Evolutionary conservation across 2,888 invertebrate species (phyloP).

Genomic region (Seira musarum): DNA sequence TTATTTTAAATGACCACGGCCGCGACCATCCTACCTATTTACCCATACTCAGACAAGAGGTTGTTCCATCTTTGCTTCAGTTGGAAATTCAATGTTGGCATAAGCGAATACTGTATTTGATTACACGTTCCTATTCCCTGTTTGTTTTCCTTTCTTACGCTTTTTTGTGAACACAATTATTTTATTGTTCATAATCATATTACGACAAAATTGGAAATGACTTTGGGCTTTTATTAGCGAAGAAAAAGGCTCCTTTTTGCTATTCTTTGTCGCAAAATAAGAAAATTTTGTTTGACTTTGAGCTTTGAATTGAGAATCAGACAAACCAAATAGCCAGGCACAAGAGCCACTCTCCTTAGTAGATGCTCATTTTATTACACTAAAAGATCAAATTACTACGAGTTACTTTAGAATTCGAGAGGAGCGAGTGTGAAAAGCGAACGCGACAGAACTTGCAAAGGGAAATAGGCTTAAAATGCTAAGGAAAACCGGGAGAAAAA

Average conservation of each 20-base stretch:
- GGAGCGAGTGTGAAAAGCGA: too few species aligned
- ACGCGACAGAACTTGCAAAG: too few species aligned
- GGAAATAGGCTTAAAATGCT: background rate
- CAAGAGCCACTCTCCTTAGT: too few species aligned
- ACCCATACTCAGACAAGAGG: background rate
- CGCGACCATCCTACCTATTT: background rate
- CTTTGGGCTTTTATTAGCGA: conserved; percentile 16
- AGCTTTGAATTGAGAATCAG: too few species aligned
- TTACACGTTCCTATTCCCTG: background rate
- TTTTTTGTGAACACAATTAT: conserved; percentile 37
- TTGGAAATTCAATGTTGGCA: too few species aligned
- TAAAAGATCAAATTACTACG: too few species aligned
- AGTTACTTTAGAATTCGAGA: too few species aligned
- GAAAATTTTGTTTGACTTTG: too few species aligned
- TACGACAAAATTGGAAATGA: conserved; percentile 49
- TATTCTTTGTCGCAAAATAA: too few species aligned
- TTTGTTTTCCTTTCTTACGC: background rate
- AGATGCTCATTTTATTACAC: too few species aligned
- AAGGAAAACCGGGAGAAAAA: background rate
- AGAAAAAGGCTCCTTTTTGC: background rate
- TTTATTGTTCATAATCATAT: conserved; percentile 40
- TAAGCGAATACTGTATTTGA: background rate
- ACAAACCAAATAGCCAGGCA: too few species aligned
- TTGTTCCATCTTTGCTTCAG: too few species aligned
- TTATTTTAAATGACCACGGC: background rate